phyloP scores from a whole-genome alignment of 2,113 vertebrate species.

The Ellobius talpinus region DNA sequence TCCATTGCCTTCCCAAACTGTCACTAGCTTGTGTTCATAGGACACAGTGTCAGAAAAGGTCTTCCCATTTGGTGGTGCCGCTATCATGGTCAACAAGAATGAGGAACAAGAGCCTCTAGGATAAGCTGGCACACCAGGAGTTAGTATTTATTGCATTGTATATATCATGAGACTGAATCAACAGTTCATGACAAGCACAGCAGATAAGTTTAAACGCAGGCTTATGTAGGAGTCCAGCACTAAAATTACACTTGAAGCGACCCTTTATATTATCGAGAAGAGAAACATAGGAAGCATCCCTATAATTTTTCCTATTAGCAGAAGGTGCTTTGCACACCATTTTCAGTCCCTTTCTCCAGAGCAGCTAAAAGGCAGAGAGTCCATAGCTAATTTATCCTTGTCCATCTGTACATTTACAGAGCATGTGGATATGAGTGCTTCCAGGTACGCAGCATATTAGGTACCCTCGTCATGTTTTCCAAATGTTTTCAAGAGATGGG shows the following conservation, averaged over 20 bases:
- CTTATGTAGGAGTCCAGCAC: not conserved
- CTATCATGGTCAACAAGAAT: not conserved
- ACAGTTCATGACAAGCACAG: not conserved
- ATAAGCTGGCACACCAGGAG: not conserved
- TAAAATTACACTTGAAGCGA: not conserved
- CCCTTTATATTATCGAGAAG: not conserved
- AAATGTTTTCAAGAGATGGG: not conserved
- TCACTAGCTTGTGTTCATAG: not conserved
- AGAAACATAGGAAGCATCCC: not conserved
- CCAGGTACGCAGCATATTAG: not conserved
- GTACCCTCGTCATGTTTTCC: too few relatives aligned
- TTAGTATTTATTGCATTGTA: not conserved
- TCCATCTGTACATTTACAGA: too few relatives aligned
- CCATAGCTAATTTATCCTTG: not conserved
- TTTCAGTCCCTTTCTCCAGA: not conserved
- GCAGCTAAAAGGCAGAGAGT: not conserved
- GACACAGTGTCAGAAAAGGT: not conserved
- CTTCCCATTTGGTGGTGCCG: rapidly evolving
- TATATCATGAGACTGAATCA: not conserved
- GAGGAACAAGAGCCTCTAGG: not conserved
- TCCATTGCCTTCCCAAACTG: not conserved
- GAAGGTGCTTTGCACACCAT: not conserved
- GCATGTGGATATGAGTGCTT: not conserved
- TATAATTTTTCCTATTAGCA: not conserved
- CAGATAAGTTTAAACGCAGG: not conserved